phyloP scores from a whole-genome alignment of 35 echinoderm and acorn worm species.

The Ptychodera flava region DNA sequence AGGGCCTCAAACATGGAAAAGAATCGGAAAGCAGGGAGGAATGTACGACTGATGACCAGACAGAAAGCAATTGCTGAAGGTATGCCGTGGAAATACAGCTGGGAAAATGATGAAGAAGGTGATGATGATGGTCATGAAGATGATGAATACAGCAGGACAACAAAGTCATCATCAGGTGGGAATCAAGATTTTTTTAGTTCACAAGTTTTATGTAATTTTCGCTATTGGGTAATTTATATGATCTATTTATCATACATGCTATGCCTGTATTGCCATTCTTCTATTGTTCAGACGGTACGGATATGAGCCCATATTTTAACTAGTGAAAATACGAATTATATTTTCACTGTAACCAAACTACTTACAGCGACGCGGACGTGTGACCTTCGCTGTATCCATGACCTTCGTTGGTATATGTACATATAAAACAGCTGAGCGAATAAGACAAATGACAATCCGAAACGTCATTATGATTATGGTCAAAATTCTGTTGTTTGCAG shows the following conservation, averaged over 20 bases:
- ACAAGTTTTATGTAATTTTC: not conserved
- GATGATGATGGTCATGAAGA: constrained; percentile 5
- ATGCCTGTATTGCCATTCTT: not conserved
- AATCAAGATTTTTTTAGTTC: not conserved
- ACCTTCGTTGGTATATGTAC: too few relatives aligned
- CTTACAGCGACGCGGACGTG: too few relatives aligned
- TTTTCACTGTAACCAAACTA: too few relatives aligned
- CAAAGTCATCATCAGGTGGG: not conserved
- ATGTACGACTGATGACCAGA: constrained; percentile 37
- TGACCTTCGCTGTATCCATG: too few relatives aligned
- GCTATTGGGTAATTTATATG: not conserved
- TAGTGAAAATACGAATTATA: too few relatives aligned
- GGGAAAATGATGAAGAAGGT: constrained; percentile 30
- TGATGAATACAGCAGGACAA: too few relatives aligned
- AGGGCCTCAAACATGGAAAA: constrained; percentile 52
- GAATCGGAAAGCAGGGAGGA: constrained; percentile 45
- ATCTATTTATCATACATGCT: not conserved
- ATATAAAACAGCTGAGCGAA: too few relatives aligned
- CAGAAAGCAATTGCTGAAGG: constrained; percentile 46
- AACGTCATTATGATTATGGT: too few relatives aligned
- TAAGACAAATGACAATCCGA: too few relatives aligned
- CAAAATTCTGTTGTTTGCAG: too few relatives aligned
- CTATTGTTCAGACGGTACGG: not conserved
- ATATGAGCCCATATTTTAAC: too few relatives aligned
- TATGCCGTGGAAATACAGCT: constrained; percentile 50